phyloP scores from a whole-genome alignment of 2,113 vertebrate genomes.

The Copsychus sechellarum region DNA sequence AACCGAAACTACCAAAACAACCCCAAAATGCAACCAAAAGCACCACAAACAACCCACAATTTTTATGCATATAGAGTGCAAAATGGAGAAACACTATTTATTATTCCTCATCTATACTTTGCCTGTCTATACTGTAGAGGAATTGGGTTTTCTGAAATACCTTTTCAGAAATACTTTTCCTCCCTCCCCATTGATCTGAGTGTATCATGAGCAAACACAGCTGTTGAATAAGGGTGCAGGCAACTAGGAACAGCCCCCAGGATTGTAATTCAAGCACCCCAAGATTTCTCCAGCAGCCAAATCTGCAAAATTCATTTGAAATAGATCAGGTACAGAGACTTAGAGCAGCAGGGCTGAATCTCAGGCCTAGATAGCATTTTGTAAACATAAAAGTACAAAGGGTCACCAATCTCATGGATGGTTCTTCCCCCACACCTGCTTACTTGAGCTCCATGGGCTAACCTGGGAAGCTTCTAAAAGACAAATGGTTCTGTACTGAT shows the following conservation, averaged over 20 bases:
- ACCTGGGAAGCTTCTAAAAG: neutral
- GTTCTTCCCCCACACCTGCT: neutral
- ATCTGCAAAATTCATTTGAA: neutral
- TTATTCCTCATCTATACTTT: neutral
- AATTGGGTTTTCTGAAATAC: neutral
- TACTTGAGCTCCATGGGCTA: neutral
- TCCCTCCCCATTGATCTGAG: rapidly evolving
- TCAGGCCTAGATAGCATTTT: neutral
- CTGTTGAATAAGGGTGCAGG: neutral
- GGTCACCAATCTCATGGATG: neutral
- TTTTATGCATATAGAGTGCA: neutral
- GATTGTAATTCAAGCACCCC: neutral
- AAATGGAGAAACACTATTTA: neutral
- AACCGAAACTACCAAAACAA: neutral
- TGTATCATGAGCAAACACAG: neutral
- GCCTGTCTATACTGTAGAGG: neutral
- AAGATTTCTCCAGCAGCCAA: neutral
- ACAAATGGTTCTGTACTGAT: neutral
- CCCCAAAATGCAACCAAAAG: neutral
- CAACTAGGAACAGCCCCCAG: neutral
- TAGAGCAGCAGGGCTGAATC: neutral
- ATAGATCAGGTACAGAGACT: neutral
- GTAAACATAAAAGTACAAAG: neutral
- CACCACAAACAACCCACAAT: neutral
- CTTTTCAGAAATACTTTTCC: neutral